Base-by-base conservation (phyloP, 2,888 invertebrate species). In the Caenorhabditis japonica region DNA sequence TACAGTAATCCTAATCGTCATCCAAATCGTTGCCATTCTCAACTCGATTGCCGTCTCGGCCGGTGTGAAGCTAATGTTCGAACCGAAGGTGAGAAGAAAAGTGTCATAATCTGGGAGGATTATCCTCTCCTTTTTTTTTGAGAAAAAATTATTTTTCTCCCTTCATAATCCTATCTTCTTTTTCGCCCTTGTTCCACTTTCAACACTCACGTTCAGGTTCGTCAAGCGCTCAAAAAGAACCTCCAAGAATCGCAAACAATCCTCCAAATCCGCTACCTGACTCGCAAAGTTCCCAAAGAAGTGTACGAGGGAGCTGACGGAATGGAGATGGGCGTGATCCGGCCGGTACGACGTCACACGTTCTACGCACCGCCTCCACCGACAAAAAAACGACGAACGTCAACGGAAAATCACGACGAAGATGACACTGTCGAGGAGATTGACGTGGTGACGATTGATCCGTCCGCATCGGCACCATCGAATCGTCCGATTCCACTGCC, bases 91-190 rank as follows among this genome's bases (percentile, higher is more conserved):
- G 25, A 64, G 64, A 19, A 7, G 30, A 17, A 19, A 41, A 21
- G 55, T 55, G 53, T 56, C 25, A 49, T 49, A 60, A 60, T 49
- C 51, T 39, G 51, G 56, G 60, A 60, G 49, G 33, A 60, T 60
- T 21, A 39, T 47, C 39, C n/a, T n/a, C n/a, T n/a, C n/a, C n/a
- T n/a, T n/a, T n/a, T n/a, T 33, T 51, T 23, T 36, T 23, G 25
- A 19, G 30, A 36, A 46, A 17, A 43, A 44, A 36, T 44, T 56
- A 43, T 1, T 36, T 30, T 19, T 36, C 17, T 8, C 12, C 23
- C n/a, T 38, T 59, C 25, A 52, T 52, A 61, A 52, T 61, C 52
- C 41, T 36, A 52, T 52, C 43, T 44, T 61, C 56, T 15, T 34
- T 36, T 25, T 43, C 27, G 5, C 36, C 27, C 23, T 36, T n/a